These are phyloP conservation scores for Pristionchus entomophagus DNA, from an alignment of 2,888 invertebrate species.

Conservation along the genomic window DNA sequence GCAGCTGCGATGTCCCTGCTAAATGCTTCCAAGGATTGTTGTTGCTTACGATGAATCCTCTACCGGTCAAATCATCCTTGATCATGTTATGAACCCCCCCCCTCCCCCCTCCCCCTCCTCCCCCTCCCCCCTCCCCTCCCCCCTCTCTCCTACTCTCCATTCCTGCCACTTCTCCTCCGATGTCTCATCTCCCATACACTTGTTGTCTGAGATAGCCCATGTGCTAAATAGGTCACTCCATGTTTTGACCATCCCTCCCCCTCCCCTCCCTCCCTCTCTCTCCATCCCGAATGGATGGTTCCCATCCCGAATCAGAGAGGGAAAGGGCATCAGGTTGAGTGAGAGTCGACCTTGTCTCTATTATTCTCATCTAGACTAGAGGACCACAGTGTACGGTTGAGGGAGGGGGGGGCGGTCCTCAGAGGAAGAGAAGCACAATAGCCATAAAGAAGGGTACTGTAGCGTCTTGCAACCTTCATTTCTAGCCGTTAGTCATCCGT, in stretches of 20 bases:
- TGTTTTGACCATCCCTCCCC: background rate
- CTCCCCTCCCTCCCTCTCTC: no score
- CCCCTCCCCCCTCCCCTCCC: background rate
- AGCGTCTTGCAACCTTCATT: slow-evolving; percentile 15
- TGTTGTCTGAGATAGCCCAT: slow-evolving; percentile 24
- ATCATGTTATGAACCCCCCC: background rate
- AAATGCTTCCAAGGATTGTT: no score
- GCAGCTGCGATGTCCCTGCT: no score
- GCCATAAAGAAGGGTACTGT: background rate
- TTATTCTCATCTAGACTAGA: background rate
- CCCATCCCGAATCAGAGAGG: background rate
- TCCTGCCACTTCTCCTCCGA: no score
- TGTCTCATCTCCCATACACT: slow-evolving; percentile 1
- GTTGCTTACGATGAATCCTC: no score
- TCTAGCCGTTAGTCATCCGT: slow-evolving; percentile 31
- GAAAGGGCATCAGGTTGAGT: slow-evolving; percentile 16
- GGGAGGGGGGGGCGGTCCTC: background rate
- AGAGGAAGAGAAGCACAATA: background rate
- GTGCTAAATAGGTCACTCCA: slow-evolving; percentile 37
- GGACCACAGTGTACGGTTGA: background rate
- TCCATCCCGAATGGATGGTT: no score
- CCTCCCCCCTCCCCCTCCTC: background rate
- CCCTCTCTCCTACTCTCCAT: no score
- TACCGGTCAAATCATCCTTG: no score
- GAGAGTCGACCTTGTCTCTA: background rate